A percentile compares a stretch with the other conserved stretches of the same genome.
phyloP scores from a whole-genome alignment of 1,140 invertebrate species.

The Onthophagus taurus region DNA sequence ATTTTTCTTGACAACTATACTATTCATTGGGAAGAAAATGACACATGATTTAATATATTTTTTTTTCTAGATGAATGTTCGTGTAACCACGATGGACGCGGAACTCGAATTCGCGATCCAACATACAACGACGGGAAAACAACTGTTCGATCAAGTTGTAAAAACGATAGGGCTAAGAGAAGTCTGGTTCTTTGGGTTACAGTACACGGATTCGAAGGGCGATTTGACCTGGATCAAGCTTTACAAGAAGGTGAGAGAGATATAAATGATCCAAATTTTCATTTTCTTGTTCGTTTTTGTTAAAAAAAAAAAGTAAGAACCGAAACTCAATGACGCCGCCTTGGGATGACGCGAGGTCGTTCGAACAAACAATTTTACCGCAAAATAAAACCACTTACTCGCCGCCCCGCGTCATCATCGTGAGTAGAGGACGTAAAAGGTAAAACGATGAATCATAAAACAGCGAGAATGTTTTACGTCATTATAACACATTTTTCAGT shows the following conservation, averaged over 20 bases:
- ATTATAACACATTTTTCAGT: no score
- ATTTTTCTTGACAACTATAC: not conserved
- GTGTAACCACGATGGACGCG: slow-evolving; percentile 99
- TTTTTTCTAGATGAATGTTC: slow-evolving; percentile 82
- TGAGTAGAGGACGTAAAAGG: no score
- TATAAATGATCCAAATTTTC: no score
- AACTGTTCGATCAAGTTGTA: slow-evolving; percentile 98
- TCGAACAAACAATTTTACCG: no score
- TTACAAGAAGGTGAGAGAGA: slow-evolving; percentile 89
- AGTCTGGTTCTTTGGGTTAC: slow-evolving; percentile 99
- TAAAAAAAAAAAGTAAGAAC: no score
- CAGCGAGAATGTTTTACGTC: no score
- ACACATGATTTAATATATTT: slow-evolving; percentile 12
- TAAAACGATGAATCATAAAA: no score
- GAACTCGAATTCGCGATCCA: slow-evolving; percentile 99
- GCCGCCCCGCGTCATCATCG: no score
- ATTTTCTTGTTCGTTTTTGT: no score
- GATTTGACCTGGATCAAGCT: slow-evolving; percentile 98
- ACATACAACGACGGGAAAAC: slow-evolving; percentile 97
- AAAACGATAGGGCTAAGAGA: slow-evolving; percentile 98
- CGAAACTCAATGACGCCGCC: no score
- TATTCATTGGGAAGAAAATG: not conserved
- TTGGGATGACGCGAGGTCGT: no score
- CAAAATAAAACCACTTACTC: no score
- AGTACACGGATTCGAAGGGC: slow-evolving; percentile 97